Base-by-base conservation (phyloP, 2,888 invertebrate species). In the Sinhomidia bicolor region DNA sequence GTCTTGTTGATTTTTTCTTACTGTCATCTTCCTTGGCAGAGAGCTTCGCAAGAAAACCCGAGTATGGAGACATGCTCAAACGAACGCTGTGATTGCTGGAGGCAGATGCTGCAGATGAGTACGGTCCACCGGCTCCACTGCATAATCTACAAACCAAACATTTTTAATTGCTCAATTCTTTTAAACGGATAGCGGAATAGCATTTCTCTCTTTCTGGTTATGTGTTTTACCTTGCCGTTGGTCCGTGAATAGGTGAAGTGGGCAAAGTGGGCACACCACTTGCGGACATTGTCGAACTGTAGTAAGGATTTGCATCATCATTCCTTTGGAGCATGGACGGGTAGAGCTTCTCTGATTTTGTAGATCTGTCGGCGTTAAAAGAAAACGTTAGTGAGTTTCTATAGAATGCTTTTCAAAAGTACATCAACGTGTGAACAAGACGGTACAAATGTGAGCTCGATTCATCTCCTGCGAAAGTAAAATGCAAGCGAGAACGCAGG, bases 321-420 rank as follows among this genome's bases (percentile, higher is more conserved):
- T 97, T 93, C 96, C 92, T 96, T 96, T 93, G 97, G 93, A 98
- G 94, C 97, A 98, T 97, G 90, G 97, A 97, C 47, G 98, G 98
- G 94, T 98, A 98, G 93, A 98, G 95, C 94, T 98, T 98, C 94
- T 98, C 98, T 10, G 98, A 98, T 94, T 98, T 98, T 20, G 98
- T 98, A 60, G 98, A 98, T 94, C 97, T 97, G 95, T 71, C n/a
- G n/a, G n/a, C n/a, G n/a, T n/a, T n/a, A n/a, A n/a, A n/a, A n/a
- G n/a, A n/a, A n/a, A n/a, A n/a, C n/a, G n/a, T n/a, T n/a, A n/a
- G n/a, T n/a, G n/a, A n/a, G n/a, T n/a, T n/a, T n/a, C n/a, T n/a
- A n/a, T n/a, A n/a, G n/a, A n/a, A n/a, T n/a, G n/a, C n/a, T n/a
- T n/a, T n/a, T n/a, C n/a, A n/a, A n/a, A n/a, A n/a, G n/a, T n/a